A percentile compares a stretch with the other conserved stretches of the same genome.
These are phyloP conservation scores for Leuciscus idus DNA, from an alignment of 2,113 vertebrate species.

Conservation along the genomic window DNA sequence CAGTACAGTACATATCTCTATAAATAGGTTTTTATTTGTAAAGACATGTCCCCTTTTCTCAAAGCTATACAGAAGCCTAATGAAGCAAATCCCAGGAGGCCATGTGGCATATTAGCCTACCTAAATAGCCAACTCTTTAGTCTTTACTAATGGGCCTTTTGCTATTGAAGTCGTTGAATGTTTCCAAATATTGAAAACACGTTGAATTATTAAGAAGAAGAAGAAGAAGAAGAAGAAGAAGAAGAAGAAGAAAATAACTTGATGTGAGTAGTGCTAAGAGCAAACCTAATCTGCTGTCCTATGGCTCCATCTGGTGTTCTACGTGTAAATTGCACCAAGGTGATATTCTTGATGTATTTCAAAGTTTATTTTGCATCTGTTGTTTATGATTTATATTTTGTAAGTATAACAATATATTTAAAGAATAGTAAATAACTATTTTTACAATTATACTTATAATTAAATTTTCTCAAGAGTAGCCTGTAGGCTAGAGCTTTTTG, in stretches of 20 bases:
- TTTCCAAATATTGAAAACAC: background rate
- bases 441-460: background rate
- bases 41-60: conserved; percentile 15
- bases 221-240: no score
- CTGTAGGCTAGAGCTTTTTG: background rate
- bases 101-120: background rate
- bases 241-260: no score
- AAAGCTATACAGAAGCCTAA: conserved; percentile 7
- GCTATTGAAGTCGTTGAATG: background rate
- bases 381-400: background rate
- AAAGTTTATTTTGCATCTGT: background rate
- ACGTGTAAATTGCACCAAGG: background rate
- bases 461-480: background rate
- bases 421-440: background rate
- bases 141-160: background rate
- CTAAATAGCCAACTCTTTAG: background rate
- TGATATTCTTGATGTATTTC: background rate
- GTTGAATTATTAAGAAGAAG: no score
- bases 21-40: background rate
- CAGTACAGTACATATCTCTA: background rate
- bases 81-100: conserved; percentile 4
- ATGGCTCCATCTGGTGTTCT: conserved; percentile 3
- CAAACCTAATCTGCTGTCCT: background rate
- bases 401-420: background rate
- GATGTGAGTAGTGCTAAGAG: background rate